Conservation (phyloP, 2,797 vertebrate species). For the Peromyscus eremicus region DNA sequence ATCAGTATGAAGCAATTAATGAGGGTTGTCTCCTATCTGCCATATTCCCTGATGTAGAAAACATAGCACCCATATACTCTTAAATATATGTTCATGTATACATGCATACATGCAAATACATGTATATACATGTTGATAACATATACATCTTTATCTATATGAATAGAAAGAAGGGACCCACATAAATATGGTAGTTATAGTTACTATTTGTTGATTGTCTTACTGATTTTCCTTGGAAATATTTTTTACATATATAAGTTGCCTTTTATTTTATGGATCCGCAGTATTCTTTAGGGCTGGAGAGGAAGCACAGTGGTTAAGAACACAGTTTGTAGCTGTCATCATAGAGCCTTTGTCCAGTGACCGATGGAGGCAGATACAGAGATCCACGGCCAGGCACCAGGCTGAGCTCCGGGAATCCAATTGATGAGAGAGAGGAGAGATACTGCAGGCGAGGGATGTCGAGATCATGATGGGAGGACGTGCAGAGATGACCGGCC, state of each 20-base stretch:
- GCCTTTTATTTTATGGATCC: not conserved
- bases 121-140: not conserved
- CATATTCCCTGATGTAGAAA: not conserved
- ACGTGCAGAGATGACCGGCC: no score
- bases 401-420: no score
- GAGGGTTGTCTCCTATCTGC: not conserved
- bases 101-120: not conserved
- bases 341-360: no score
- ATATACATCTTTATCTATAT: not conserved
- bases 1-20: not conserved
- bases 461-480: no score
- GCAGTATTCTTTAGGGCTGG: not conserved
- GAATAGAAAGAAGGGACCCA: no score
- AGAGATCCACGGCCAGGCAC: no score
- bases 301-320: no score
- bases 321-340: not conserved
- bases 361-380: no score
- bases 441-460: no score
- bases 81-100: not conserved
- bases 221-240: not conserved
- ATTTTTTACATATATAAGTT: not conserved
- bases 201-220: not conserved
- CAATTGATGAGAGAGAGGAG: no score
- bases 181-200: not conserved
- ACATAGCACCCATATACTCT: fast-evolving